Evolutionary conservation across 2,888 invertebrate species (phyloP).

Genomic region (Amorpha juglandis): DNA sequence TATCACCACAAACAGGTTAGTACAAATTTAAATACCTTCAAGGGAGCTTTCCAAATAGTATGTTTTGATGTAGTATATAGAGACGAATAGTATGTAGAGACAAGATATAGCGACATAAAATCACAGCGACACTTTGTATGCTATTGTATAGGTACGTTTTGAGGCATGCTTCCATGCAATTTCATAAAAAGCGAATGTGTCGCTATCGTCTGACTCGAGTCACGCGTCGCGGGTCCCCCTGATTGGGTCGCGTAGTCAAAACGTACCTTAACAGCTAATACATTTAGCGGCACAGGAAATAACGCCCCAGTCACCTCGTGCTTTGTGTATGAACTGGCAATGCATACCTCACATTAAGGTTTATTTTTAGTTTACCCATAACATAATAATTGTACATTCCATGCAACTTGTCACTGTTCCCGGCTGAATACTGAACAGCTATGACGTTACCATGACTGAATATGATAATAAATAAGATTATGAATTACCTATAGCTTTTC

Average conservation of each 20-base stretch:
- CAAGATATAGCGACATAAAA: no score
- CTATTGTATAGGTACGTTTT: no score
- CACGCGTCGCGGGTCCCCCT: no score
- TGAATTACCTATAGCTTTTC: not conserved
- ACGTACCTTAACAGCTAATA: not conserved
- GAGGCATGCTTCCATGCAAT: no score
- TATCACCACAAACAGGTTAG: slow-evolving; percentile 14
- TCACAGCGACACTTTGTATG: no score
- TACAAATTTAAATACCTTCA: slow-evolving; percentile 29
- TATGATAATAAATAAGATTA: not conserved
- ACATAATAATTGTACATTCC: slow-evolving; percentile 19
- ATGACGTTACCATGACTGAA: not conserved
- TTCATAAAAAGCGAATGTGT: no score
- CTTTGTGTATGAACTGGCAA: slow-evolving; percentile 57
- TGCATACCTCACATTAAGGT: slow-evolving; percentile 37
- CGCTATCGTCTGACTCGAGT: no score
- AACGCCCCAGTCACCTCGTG: slow-evolving; percentile 70
- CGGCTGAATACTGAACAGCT: slow-evolving; percentile 22
- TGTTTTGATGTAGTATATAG: no score
- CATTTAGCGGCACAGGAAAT: slow-evolving; percentile 60
- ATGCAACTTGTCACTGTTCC: slow-evolving; percentile 5
- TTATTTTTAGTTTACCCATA: slow-evolving; percentile 45
- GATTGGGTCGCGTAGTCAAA: no score
- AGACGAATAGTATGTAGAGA: no score
- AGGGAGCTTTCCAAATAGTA: not conserved